Evolutionary conservation across 2,888 invertebrate genomes (phyloP), one percentile per base, ranked within the genome.

Genomic region (Zaprionus lineosus): DNA sequence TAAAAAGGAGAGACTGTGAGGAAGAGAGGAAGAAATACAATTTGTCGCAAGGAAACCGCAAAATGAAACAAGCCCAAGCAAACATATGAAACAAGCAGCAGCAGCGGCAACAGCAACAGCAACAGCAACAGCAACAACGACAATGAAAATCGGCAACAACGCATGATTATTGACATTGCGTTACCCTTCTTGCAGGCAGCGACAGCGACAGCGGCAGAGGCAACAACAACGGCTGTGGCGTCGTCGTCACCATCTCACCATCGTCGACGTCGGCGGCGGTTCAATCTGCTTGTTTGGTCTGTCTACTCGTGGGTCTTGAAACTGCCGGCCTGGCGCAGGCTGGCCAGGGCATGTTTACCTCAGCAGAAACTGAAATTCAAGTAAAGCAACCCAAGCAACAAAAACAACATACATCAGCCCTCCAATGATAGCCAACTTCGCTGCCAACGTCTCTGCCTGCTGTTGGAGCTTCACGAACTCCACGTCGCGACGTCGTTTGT

Each of bases 81-180:
- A 75, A 74, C 75, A 75, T 71, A 74, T 60, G 64, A 75, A 68
- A 68, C 57, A 48, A 50, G 24, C 52, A 39, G 40, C 36, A 41
- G 18, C 66, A 46, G 37, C 65, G 59, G 46, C 65, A 67, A 33
- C 63, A 70, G 2, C 29, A 41, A 12, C 40, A 50, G 33, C 39
- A 52, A 11, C 44, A 31, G 21, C 46, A 64, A 37, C 60, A 51
- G 37, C 66, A 53, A 39, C 57, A 29, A 53, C 74, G 56, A 67
- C 72, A 62, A 67, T 78, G 78, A 78, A 78, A 75, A 53, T 61
- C 56, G 78, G 78, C 78, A 78, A 78, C 78, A 70, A 62, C 78
- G 78, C 82, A 81, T 77, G 82, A 74, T 82, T 82, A 78, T 78
- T 78, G 78, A 78, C 82, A 78, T 78, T 78, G 82, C 82, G 70